Percentiles rank a stretch among this genome's conserved stretches.
These are phyloP conservation scores for Thalassarche chlororhynchos DNA, from an alignment of 2,113 vertebrate species.

Conservation along the genomic window DNA sequence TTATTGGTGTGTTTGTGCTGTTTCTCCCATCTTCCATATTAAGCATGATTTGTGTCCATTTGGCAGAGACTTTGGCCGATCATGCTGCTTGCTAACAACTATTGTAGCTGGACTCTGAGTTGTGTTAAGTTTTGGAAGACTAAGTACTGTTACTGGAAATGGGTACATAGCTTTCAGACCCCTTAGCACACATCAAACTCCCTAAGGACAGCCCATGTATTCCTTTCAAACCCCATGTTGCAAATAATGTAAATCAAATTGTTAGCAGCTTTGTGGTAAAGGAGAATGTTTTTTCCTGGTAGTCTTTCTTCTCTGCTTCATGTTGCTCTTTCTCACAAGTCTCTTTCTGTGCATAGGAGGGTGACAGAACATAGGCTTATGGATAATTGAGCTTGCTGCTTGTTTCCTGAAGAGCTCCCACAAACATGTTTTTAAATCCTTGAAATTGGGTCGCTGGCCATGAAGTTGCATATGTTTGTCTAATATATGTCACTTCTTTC, in stretches of 20 bases:
- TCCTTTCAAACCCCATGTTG: neutral
- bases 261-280: constrained; percentile 7
- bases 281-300: neutral
- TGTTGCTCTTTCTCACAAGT: neutral
- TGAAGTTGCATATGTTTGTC: neutral
- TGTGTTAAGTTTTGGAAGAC: neutral
- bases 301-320: neutral
- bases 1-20: neutral
- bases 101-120: neutral
- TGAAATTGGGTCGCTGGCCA: neutral
- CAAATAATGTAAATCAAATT: constrained; percentile 9
- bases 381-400: neutral
- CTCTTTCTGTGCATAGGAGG: neutral
- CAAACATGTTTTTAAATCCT: constrained; percentile 32
- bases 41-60: neutral
- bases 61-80: neutral
- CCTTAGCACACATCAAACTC: neutral
- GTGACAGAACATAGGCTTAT: neutral
- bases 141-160: neutral
- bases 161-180: neutral
- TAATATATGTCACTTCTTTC: neutral
- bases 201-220: neutral
- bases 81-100: neutral
- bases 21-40: neutral
- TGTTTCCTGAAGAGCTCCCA: neutral